Evolutionary conservation across 2,888 invertebrate genomes (phyloP).

Genomic region (Masnerella sp.): DNA sequence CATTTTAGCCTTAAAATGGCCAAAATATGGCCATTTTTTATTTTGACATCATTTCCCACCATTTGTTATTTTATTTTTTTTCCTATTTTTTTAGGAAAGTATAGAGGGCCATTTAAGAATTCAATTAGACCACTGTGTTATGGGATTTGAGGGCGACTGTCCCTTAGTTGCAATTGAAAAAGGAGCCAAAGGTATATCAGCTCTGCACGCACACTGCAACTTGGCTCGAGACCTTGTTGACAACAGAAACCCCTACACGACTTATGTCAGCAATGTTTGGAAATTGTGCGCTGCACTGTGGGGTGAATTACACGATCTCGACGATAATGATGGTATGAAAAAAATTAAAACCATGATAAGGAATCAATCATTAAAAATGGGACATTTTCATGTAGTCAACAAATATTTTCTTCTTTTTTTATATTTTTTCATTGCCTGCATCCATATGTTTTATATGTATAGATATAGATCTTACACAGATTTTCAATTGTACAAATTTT

Average conservation of each 20-base stretch:
- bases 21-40: too few relatives aligned
- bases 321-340: conserved; percentile 78
- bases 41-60: too few relatives aligned
- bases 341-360: too few relatives aligned
- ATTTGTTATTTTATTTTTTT: too few relatives aligned
- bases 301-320: conserved; percentile 84
- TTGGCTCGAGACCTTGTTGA: conserved; percentile 76
- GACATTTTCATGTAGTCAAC: too few relatives aligned
- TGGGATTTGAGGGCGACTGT: conserved; percentile 78
- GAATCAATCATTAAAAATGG: too few relatives aligned
- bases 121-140: conserved; percentile 81
- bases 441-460: too few relatives aligned
- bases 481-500: too few relatives aligned
- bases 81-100: conserved; percentile 79
- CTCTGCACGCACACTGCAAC: conserved; percentile 81
- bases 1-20: too few relatives aligned
- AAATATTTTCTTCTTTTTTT: too few relatives aligned
- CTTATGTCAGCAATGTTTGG: conserved; percentile 74
- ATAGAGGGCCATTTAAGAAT: conserved; percentile 83
- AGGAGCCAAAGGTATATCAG: conserved; percentile 73
- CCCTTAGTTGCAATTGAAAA: conserved; percentile 76
- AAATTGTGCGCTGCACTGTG: conserved; percentile 86
- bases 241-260: conserved; percentile 72
- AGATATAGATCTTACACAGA: too few relatives aligned
- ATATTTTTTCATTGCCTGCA: too few relatives aligned